phyloP scores from a whole-genome alignment of 1,140 invertebrate species.

The Steinernema khuongi region DNA sequence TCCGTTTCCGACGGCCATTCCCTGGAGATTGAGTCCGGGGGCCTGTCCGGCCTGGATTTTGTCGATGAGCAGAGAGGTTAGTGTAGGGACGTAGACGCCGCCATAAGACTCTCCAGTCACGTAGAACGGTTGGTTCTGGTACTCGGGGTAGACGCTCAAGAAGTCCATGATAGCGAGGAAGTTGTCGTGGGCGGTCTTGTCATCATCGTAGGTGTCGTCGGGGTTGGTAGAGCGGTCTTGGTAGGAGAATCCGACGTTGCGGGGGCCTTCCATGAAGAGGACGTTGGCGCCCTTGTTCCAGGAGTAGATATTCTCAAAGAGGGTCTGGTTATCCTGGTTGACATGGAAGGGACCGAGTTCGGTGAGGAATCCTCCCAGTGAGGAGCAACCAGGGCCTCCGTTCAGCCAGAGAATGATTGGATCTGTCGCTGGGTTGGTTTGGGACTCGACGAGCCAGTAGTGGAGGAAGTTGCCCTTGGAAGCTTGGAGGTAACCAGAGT shows the following conservation, averaged over 20 bases:
- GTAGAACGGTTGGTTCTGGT: constrained; percentile 58
- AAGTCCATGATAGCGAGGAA: constrained; percentile 61
- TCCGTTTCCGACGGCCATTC: constrained; percentile 52
- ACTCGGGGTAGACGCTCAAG: constrained; percentile 63
- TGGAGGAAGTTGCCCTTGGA: constrained; percentile 39
- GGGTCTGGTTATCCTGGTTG: constrained; percentile 52
- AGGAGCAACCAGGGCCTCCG: constrained; percentile 64
- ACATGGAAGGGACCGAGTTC: constrained; percentile 63
- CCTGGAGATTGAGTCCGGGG: constrained; percentile 41
- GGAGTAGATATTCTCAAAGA: constrained; percentile 60
- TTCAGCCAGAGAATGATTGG: constrained; percentile 64
- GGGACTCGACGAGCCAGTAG: constrained; percentile 61
- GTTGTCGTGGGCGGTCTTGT: constrained; percentile 58
- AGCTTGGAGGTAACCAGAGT: constrained; percentile 39
- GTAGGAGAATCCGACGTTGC: constrained; percentile 64
- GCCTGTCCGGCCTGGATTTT: constrained; percentile 43
- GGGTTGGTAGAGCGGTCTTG: constrained; percentile 55
- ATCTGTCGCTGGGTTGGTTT: constrained; percentile 59
- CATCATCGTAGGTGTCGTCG: constrained; percentile 61
- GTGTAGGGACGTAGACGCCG: constrained; percentile 61
- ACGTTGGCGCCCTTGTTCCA: constrained; percentile 71
- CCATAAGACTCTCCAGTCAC: constrained; percentile 61
- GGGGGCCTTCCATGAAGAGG: constrained; percentile 63
- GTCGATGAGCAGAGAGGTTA: constrained; percentile 55
- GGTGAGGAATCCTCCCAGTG: constrained; percentile 61